phyloP scores from a whole-genome alignment of 2,888 invertebrate species.

The Drosophila tanythrix region DNA sequence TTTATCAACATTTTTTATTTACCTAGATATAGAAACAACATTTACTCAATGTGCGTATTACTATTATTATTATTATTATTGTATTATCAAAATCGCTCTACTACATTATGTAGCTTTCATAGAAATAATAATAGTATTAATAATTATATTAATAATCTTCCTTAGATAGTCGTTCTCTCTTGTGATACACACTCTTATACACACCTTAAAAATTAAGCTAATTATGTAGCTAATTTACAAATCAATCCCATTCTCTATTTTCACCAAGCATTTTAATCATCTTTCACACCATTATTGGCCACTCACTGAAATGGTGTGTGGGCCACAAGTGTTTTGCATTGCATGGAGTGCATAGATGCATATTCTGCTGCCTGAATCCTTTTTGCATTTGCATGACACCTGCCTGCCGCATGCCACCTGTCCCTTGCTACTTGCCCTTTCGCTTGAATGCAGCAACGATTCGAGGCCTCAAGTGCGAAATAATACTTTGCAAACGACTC shows the following conservation, averaged over 20 bases:
- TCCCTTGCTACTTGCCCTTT: constrained; percentile 10
- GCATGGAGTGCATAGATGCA: constrained; percentile 33
- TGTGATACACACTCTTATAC: background rate
- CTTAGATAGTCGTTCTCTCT: background rate
- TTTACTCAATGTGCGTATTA: background rate
- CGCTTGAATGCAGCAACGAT: constrained; percentile 67
- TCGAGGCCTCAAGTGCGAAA: constrained; percentile 72
- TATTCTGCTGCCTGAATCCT: constrained; percentile 11
- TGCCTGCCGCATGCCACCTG: constrained; percentile 38
- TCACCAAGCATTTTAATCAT: background rate
- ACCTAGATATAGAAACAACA: background rate
- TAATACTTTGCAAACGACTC: constrained; percentile 39
- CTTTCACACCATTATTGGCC: constrained; percentile 12
- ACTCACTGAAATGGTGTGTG: constrained; percentile 18
- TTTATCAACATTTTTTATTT: background rate
- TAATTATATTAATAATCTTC: background rate
- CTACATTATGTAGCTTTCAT: background rate
- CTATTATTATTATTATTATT: background rate
- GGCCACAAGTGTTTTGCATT: constrained; percentile 37
- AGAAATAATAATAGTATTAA: background rate
- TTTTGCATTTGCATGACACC: constrained; percentile 41
- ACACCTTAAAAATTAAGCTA: constrained; percentile 3
- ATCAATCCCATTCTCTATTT: background rate
- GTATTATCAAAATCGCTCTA: background rate
- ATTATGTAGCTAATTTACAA: constrained; percentile 28